Percentiles rank a stretch among this genome's conserved stretches.
These are phyloP conservation scores for Phalera bucephala DNA, from an alignment of 2,888 invertebrate genomes.

Conservation along the genomic window DNA sequence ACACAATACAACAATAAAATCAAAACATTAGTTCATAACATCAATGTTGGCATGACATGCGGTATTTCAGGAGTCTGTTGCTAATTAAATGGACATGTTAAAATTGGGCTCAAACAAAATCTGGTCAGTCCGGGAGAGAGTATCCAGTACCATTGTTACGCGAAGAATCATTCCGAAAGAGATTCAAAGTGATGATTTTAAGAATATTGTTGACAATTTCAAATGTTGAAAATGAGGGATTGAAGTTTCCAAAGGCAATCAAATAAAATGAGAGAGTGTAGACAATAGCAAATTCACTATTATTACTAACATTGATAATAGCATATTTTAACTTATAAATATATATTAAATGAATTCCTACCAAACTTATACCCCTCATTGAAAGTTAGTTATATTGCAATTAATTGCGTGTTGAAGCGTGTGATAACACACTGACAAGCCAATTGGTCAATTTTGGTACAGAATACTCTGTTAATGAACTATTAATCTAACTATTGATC, in stretches of 20 bases:
- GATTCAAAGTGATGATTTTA: not conserved
- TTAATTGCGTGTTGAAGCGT: conserved; percentile 45
- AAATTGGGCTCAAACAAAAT: conserved; percentile 14
- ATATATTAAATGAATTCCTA: too few species aligned
- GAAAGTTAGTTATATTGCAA: conserved; percentile 42
- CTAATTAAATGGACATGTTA: conserved; percentile 20
- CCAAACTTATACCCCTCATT: not conserved
- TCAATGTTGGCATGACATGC: conserved; percentile 72
- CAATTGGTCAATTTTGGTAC: conserved; percentile 18
- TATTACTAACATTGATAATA: too few species aligned
- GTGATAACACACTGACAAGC: conserved; percentile 45
- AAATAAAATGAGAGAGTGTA: too few species aligned
- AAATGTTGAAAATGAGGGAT: not conserved
- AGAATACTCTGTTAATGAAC: conserved; percentile 28
- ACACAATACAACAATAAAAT: conserved; percentile 48
- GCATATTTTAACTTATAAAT: too few species aligned
- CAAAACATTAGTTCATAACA: conserved; percentile 44
- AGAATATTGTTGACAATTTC: too few species aligned
- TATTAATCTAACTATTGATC: conserved; percentile 14
- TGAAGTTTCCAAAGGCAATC: too few species aligned
- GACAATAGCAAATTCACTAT: too few species aligned
- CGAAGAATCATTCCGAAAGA: not conserved
- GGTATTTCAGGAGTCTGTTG: conserved; percentile 29
- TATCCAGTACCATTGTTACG: conserved; percentile 24
- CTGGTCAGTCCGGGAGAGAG: conserved; percentile 24